Conservation (phyloP, 2,797 vertebrate genomes). For the Glyptemys insculpta region DNA sequence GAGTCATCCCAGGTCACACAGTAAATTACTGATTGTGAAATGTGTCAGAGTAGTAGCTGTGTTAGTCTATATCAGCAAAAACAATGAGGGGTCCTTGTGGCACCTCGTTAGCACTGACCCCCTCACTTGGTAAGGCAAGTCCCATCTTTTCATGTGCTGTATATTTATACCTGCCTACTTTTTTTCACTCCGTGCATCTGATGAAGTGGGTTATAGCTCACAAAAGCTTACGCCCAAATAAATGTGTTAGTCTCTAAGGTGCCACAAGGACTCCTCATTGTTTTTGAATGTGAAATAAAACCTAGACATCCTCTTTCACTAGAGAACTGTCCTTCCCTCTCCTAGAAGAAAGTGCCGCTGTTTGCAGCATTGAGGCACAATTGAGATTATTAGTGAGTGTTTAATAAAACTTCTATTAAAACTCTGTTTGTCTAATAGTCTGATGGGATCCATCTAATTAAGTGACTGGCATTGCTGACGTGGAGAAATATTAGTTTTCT, state of each 20-base stretch:
- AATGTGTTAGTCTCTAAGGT: too few relatives aligned
- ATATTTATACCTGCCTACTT: too few relatives aligned
- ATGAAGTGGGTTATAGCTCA: too few relatives aligned
- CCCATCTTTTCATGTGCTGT: too few relatives aligned
- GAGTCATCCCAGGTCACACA: conserved; percentile 7
- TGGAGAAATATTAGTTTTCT: conserved; percentile 72
- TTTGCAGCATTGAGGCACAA: background rate
- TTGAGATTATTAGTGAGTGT: conserved; percentile 28
- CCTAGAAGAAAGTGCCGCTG: background rate
- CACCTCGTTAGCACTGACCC: too few relatives aligned
- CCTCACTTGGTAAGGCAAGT: too few relatives aligned
- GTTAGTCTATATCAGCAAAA: too few relatives aligned
- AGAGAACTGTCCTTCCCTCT: conserved; percentile 2
- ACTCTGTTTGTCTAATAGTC: conserved; percentile 73
- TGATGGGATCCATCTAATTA: conserved; percentile 71
- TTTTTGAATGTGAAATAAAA: conserved; percentile 5
- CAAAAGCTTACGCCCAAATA: too few relatives aligned
- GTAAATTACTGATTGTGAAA: conserved; percentile 6
- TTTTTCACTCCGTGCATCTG: too few relatives aligned
- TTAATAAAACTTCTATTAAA: conserved; percentile 70
- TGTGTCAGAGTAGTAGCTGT: background rate
- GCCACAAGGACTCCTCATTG: too few relatives aligned
- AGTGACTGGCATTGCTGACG: conserved; percentile 50
- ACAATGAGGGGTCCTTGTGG: too few relatives aligned
- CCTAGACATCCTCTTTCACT: background rate